Conservation (phyloP, 92 coral and sea anemone genomes). For the Montipora capitata region DNA sequence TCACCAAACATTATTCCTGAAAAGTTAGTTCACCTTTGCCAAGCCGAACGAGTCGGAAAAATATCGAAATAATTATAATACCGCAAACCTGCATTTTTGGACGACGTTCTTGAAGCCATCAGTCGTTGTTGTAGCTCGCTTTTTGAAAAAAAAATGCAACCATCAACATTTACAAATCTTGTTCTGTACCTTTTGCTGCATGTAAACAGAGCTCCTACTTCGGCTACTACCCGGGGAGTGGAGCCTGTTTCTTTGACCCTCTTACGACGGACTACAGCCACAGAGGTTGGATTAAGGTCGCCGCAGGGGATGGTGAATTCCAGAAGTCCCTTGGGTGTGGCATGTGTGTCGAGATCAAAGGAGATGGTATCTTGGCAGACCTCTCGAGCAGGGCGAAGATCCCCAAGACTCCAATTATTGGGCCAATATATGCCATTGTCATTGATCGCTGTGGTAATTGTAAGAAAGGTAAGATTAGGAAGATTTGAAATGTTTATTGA, state of each 20-base stretch:
- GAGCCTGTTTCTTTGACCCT: slow-evolving; percentile 87
- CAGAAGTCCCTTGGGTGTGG: slow-evolving; percentile 93
- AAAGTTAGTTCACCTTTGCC: too few species aligned
- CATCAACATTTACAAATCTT: too few species aligned
- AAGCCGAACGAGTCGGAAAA: too few species aligned
- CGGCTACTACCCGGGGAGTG: slow-evolving; percentile 85
- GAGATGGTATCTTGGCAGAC: slow-evolving; percentile 76
- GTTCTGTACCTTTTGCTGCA: neutral
- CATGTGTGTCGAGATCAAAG: slow-evolving; percentile 88
- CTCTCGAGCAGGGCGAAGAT: slow-evolving; percentile 60
- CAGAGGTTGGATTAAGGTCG: slow-evolving; percentile 88
- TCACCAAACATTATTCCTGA: too few species aligned
- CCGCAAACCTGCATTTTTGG: too few species aligned
- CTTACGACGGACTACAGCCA: slow-evolving; percentile 78
- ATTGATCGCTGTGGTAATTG: slow-evolving; percentile 86
- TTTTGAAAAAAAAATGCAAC: too few species aligned
- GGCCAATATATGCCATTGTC: slow-evolving; percentile 81
- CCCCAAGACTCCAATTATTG: slow-evolving; percentile 78
- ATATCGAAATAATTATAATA: too few species aligned
- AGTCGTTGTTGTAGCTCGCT: too few species aligned
- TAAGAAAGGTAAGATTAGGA: slow-evolving; percentile 61
- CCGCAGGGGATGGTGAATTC: slow-evolving; percentile 82
- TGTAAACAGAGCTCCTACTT: slow-evolving; percentile 70
- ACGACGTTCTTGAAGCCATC: too few species aligned
- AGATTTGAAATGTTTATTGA: neutral